A percentile compares a stretch with the other conserved stretches of the same genome.
These are phyloP conservation scores for Coregonus suidteri DNA, from an alignment of 2,797 vertebrate genomes.

Conservation along the genomic window DNA sequence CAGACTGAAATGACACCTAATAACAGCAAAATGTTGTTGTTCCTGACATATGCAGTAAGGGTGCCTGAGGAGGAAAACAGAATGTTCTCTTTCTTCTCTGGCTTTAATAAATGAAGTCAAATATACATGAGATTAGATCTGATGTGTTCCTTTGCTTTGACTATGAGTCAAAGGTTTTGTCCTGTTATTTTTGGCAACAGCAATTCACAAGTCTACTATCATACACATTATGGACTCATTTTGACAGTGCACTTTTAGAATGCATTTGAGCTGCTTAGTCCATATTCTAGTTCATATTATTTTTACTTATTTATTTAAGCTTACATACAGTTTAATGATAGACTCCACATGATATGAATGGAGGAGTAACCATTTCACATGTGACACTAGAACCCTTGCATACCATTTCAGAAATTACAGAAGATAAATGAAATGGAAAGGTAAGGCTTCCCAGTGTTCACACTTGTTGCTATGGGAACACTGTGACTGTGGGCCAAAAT, in stretches of 20 bases:
- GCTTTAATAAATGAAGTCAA: not conserved
- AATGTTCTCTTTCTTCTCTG: not conserved
- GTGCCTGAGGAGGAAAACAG: not conserved
- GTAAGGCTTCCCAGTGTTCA: not conserved
- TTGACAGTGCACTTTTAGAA: not conserved
- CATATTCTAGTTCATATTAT: not conserved
- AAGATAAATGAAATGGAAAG: not conserved
- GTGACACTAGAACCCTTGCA: not conserved
- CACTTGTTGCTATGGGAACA: not conserved
- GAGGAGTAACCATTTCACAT: no score
- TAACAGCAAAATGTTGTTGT: no score
- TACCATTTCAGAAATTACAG: not conserved
- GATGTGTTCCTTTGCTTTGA: not conserved
- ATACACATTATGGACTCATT: not conserved
- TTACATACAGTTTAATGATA: no score
- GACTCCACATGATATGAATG: no score
- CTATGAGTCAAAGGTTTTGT: not conserved
- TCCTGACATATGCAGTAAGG: not conserved
- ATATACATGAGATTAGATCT: not conserved
- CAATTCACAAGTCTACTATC: no score
- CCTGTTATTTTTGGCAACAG: not conserved
- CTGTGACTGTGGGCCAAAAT: not conserved
- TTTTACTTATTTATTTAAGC: no score
- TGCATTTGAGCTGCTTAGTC: not conserved
- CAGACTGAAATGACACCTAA: slow-evolving; percentile 16